Conservation (phyloP, 2,113 vertebrate genomes). For the Vidua macroura region DNA sequence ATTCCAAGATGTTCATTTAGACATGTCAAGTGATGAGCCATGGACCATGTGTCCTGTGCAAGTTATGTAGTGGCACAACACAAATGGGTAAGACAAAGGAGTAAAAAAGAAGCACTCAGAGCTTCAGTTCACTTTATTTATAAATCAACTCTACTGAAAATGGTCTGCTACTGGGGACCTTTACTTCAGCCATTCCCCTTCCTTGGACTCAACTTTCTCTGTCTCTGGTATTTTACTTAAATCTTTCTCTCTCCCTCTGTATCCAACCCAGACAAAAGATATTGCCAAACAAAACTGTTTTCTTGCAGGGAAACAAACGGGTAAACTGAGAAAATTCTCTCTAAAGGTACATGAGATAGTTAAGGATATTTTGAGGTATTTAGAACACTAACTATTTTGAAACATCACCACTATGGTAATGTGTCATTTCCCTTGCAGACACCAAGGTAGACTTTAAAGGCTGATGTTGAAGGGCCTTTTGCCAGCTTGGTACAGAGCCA, state of each 20-base stretch:
- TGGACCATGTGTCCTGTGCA: neutral
- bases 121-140: neutral
- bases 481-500: neutral
- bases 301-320: neutral
- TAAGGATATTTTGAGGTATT: neutral
- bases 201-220: neutral
- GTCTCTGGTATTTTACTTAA: neutral
- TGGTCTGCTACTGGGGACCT: neutral
- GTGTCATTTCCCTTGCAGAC: neutral
- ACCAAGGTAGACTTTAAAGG: neutral
- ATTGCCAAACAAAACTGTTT: neutral
- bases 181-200: neutral
- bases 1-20: neutral
- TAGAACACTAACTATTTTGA: neutral
- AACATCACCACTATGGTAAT: neutral
- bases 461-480: neutral
- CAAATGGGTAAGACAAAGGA: neutral
- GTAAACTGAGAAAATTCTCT: neutral
- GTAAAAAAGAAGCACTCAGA: neutral
- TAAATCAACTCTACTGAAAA: neutral
- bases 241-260: neutral
- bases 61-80: neutral
- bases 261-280: neutral
- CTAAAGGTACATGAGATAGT: neutral
- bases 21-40: neutral